A percentile compares a stretch with the other conserved stretches of the same genome.
These are phyloP conservation scores for Eidolon helvum DNA, from an alignment of 2,113 vertebrate genomes.

Conservation along the genomic window DNA sequence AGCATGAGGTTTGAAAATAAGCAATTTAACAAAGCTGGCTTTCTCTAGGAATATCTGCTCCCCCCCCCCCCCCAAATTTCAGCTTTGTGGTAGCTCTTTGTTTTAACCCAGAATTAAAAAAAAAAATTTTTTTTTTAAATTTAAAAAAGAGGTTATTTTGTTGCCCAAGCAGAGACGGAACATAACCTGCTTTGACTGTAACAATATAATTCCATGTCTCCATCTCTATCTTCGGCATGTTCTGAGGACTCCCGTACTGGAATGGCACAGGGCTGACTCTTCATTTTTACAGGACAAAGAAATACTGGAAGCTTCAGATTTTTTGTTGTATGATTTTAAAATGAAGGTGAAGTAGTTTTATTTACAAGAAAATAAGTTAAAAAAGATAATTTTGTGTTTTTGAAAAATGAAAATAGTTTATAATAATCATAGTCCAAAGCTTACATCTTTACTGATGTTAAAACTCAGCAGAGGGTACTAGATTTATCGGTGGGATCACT, in stretches of 20 bases:
- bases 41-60: background rate
- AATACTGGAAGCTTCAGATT: background rate
- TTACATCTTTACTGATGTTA: background rate
- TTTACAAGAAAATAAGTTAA: constrained; percentile 6
- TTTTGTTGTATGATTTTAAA: background rate
- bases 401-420: background rate
- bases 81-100: constrained; percentile 9
- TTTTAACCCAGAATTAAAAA: background rate
- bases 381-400: constrained; percentile 17
- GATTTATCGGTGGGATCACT: too few species aligned
- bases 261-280: background rate
- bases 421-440: background rate
- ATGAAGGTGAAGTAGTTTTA: background rate
- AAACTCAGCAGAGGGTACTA: background rate
- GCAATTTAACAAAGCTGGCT: background rate
- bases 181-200: background rate
- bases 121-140: background rate
- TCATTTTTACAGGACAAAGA: constrained; percentile 18
- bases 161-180: background rate
- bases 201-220: background rate
- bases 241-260: background rate
- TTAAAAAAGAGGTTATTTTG: background rate
- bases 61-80: background rate
- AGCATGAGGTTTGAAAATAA: background rate
- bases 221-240: background rate